Evolutionary conservation across 2,113 vertebrate genomes (phyloP).

Genomic region (Porphyrio hochstetteri): DNA sequence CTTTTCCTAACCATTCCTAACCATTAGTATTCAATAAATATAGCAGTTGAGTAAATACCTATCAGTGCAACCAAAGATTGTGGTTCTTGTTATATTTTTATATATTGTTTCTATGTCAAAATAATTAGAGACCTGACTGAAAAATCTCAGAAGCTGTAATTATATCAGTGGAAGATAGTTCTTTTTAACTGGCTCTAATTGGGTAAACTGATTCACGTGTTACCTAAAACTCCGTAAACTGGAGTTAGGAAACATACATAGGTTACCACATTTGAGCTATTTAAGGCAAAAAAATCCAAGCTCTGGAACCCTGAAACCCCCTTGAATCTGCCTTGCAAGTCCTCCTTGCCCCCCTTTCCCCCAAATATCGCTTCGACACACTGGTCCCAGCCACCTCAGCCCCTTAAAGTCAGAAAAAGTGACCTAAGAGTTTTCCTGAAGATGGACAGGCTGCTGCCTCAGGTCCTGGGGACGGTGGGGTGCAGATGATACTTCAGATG

Average conservation of each 20-base stretch:
- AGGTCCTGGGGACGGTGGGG: background rate
- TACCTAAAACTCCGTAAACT: background rate
- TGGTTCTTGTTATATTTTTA: background rate
- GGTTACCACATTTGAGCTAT: background rate
- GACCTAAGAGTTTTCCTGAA: background rate
- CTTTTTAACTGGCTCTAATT: background rate
- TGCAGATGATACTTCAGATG: background rate
- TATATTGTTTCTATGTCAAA: background rate
- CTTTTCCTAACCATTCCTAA: too few species aligned
- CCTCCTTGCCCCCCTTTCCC: rapidly evolving
- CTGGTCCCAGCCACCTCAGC: background rate
- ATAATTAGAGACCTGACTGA: background rate
- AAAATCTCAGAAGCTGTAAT: background rate
- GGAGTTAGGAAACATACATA: background rate
- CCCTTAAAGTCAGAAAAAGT: background rate
- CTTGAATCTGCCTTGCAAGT: background rate
- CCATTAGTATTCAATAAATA: background rate
- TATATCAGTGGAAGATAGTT: background rate
- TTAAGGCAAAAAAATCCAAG: background rate
- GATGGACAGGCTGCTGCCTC: background rate
- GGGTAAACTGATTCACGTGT: background rate
- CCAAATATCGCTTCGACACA: background rate
- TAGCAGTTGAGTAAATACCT: background rate
- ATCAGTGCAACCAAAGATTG: background rate
- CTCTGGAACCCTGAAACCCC: background rate